phyloP scores from a whole-genome alignment of 92 coral and sea anemone species.

The Virgularia gustaviana region DNA sequence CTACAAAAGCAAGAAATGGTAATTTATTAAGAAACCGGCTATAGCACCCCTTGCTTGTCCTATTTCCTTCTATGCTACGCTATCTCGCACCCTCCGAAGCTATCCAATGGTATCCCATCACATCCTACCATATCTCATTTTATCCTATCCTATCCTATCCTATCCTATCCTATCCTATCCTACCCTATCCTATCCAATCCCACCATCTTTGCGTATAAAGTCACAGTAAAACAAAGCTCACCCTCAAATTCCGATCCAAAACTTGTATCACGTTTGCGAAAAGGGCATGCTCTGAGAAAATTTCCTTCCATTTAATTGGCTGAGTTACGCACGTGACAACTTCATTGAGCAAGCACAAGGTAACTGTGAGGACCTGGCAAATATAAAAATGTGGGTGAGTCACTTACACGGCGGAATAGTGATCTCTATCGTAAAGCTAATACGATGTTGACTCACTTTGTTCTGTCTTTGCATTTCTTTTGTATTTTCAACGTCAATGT shows the following conservation, averaged over 20 bases:
- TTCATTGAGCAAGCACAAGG: slow-evolving; percentile 89
- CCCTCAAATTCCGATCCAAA: slow-evolving; percentile 81
- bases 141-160: no score
- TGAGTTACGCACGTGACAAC: slow-evolving; percentile 75
- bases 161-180: no score
- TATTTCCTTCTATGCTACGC: no score
- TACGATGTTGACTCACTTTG: neutral
- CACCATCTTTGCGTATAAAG: no score
- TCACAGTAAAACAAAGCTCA: no score
- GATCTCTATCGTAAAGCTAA: neutral
- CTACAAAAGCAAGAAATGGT: neutral
- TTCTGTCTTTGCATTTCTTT: slow-evolving; percentile 7
- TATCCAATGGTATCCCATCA: no score
- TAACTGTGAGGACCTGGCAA: slow-evolving; percentile 72
- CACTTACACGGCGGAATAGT: neutral
- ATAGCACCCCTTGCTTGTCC: neutral
- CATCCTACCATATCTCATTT: no score
- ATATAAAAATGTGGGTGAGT: neutral
- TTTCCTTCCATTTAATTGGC: slow-evolving; percentile 96
- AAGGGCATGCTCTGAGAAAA: slow-evolving; percentile 93
- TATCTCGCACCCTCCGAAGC: no score
- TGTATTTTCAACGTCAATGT: slow-evolving; percentile 45
- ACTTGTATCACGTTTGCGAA: slow-evolving; percentile 84
- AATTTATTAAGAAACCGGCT: no score
- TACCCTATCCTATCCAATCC: no score